Conservation (phyloP, 2,113 vertebrate genomes). For the Callipepla squamata region DNA sequence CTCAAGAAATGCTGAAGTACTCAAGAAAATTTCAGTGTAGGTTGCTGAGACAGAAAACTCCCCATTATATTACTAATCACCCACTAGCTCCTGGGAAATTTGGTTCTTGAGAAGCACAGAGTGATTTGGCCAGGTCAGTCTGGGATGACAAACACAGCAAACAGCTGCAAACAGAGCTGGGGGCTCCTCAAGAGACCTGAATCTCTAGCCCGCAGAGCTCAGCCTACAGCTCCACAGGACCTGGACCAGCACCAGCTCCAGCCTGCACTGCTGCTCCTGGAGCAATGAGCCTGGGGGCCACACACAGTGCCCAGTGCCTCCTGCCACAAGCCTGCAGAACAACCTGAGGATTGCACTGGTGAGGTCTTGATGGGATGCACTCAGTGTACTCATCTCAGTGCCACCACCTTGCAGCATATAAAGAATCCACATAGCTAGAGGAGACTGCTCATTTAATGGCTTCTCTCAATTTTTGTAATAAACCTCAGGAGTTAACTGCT, state of each 20-base stretch:
- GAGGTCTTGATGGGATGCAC: neutral
- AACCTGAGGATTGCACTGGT: neutral
- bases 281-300: neutral
- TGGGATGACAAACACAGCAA: neutral
- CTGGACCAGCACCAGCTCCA: neutral
- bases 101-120: neutral
- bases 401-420: neutral
- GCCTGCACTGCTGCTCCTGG: no score
- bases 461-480: constrained; percentile 5
- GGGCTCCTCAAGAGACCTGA: neutral
- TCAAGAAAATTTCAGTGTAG: neutral
- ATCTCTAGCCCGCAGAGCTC: neutral
- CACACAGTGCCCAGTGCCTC: rapidly evolving
- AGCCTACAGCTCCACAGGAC: neutral
- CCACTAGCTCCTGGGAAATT: neutral
- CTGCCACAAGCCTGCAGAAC: neutral
- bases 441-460: constrained; percentile 10
- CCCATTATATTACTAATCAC: neutral
- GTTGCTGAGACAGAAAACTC: neutral
- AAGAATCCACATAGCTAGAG: neutral
- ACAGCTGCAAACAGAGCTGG: neutral
- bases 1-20: neutral
- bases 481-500: constrained; percentile 4
- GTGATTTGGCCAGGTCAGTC: neutral
- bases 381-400: neutral